Evolutionary conservation across 2,888 invertebrate genomes (phyloP).

Genomic region (Alsophila aescularia): DNA sequence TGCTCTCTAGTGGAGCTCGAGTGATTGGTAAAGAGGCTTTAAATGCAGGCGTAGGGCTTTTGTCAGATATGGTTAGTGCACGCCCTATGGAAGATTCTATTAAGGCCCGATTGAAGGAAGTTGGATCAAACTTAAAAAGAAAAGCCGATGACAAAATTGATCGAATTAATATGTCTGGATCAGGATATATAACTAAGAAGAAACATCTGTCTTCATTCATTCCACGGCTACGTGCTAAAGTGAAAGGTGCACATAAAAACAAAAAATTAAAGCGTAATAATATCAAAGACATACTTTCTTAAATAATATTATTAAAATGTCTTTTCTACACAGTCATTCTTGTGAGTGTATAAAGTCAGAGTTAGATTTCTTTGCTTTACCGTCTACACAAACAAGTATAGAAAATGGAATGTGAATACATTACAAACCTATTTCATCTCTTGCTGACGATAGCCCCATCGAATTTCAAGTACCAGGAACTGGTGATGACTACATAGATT

Average conservation of each 20-base stretch:
- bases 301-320: constrained; percentile 32
- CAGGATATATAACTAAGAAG: constrained; percentile 35
- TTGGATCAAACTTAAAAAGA: constrained; percentile 38
- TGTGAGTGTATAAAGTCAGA: constrained; percentile 45
- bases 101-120: constrained; percentile 24
- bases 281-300: constrained; percentile 33
- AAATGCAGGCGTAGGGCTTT: constrained; percentile 38
- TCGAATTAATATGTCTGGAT: constrained; percentile 34
- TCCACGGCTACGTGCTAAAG: not conserved
- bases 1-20: constrained; percentile 39
- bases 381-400: constrained; percentile 41
- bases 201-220: constrained; percentile 4
- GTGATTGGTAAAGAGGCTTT: constrained; percentile 41
- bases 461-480: constrained; percentile 45
- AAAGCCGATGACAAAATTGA: constrained; percentile 3
- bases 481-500: constrained; percentile 45
- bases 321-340: constrained; percentile 42
- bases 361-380: constrained; percentile 44
- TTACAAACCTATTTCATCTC: constrained; percentile 43
- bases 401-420: constrained; percentile 41
- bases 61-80: constrained; percentile 36
- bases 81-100: constrained; percentile 24
- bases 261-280: not conserved
- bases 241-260: not conserved
- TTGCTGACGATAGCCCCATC: constrained; percentile 44